Base-by-base conservation (phyloP, 2,888 invertebrate species). In the Sturmia bella region DNA sequence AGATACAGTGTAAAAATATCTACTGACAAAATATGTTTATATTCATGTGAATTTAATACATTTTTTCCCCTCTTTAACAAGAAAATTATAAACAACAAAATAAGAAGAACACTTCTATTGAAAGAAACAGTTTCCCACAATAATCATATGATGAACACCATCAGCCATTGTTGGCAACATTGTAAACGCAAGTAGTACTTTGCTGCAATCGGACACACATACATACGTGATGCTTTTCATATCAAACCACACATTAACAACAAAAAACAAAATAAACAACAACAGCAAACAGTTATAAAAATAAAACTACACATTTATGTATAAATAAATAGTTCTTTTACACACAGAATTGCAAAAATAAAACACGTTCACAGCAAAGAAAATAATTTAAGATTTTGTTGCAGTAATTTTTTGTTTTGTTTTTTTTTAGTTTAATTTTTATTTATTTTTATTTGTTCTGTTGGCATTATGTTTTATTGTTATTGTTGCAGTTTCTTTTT, bases 351-450 rank as follows among this genome's bases (percentile, higher is more conserved):
- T 19, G 54, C 54, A 37, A 11, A 9, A 3, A 24, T 19, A n/a
- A 21, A 39, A 59, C 54, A 70, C 13, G 76, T 78, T 68, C 54
- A 78, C 56, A 68, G 48, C 37, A 72, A 27, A 69, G 63, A 76
- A 69, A 78, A 83, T 66, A 75, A 64, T 79, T 83, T 70, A 72
- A 78, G 78, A 83, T 79, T 17, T 74, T 74, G 69, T 75, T 78
- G 82, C 74, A 77, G 63, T 61, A 68, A 48, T 69, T 63, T 56
- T 21, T 56, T 48, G 32, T 12, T 12, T 27, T n/a, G n/a, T n/a
- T n/a, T n/a, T n/a, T n/a, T n/a, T n/a, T n/a, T n/a, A n/a, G n/a
- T n/a, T n/a, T n/a, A n/a, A n/a, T n/a, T n/a, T n/a, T n/a, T n/a
- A n/a, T n/a, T n/a, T n/a, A n/a, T n/a, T n/a, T 27, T 12, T 45